Conservation (phyloP, 2,113 vertebrate genomes). For the Toxotes chatareus region DNA sequence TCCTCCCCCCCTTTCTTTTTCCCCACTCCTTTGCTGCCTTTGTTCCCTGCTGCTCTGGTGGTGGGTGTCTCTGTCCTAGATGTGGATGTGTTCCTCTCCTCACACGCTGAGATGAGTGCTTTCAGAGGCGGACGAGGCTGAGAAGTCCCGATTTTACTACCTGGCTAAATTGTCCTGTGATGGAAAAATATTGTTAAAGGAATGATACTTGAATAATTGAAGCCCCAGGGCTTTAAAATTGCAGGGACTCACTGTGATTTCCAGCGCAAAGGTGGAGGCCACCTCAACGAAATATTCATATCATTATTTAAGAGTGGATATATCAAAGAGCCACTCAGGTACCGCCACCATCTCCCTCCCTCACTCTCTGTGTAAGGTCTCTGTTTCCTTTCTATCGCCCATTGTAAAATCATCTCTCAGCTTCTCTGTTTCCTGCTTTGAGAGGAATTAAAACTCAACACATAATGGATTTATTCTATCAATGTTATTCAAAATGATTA, state of each 20-base stretch:
- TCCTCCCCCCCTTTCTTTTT: neutral
- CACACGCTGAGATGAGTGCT: conserved; percentile 79
- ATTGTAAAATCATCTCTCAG: conserved; percentile 25
- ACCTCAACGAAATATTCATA: conserved; percentile 79
- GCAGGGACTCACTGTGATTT: conserved; percentile 78
- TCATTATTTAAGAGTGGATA: conserved; percentile 78
- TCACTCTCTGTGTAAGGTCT: neutral
- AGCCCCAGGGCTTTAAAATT: conserved; percentile 79
- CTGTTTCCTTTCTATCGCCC: conserved; percentile 3
- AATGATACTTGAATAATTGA: conserved; percentile 85
- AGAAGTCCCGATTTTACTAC: conserved; percentile 72
- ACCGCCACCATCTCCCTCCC: neutral
- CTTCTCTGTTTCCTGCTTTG: neutral
- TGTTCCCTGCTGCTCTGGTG: conserved; percentile 51
- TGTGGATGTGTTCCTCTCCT: conserved; percentile 72
- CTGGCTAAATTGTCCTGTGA: conserved; percentile 81
- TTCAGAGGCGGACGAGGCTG: conserved; percentile 67
- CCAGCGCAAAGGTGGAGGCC: conserved; percentile 68
- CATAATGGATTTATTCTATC: neutral
- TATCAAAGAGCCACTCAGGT: conserved; percentile 61
- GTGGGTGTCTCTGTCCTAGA: conserved; percentile 72
- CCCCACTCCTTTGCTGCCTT: conserved; percentile 21
- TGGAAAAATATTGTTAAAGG: conserved; percentile 86
- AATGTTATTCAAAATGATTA: neutral
- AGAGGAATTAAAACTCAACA: conserved; percentile 1